A percentile compares a stretch with the other conserved stretches of the same genome.
These are phyloP conservation scores for Cebidichthys violaceus DNA, from an alignment of 2,113 vertebrate genomes.

Conservation along the genomic window DNA sequence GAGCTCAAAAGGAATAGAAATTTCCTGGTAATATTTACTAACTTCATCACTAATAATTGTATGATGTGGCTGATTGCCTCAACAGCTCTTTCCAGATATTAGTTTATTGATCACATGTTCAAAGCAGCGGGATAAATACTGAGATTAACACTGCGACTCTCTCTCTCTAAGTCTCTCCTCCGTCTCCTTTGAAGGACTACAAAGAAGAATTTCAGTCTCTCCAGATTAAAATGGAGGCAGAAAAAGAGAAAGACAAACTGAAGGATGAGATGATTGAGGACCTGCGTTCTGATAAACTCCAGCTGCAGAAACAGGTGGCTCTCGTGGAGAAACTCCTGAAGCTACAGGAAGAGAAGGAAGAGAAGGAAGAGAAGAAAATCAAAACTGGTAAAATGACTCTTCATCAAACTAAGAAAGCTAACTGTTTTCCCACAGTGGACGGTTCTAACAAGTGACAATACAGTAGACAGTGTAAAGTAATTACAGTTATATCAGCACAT, in stretches of 20 bases:
- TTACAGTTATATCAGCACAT: not conserved
- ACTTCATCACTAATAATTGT: not conserved
- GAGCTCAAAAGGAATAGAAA: no score
- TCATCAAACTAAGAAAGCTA: not conserved
- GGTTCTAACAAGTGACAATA: not conserved
- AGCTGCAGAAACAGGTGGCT: slow-evolving; percentile 20
- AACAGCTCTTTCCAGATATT: no score
- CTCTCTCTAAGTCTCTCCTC: not conserved
- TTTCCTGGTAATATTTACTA: not conserved
- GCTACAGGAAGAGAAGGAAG: not conserved
- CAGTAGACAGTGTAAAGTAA: not conserved
- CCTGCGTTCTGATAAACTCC: slow-evolving; percentile 28
- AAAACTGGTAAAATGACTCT: slow-evolving; percentile 11
- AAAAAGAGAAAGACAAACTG: slow-evolving; percentile 9
- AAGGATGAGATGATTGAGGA: slow-evolving; percentile 32
- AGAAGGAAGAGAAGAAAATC: not conserved
- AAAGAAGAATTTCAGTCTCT: slow-evolving; percentile 1
- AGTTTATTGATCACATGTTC: no score
- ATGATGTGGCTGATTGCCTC: not conserved
- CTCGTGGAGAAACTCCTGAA: slow-evolving; percentile 7
- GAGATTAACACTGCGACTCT: not conserved
- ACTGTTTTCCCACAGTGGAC: not conserved
- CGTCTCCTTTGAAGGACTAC: not conserved
- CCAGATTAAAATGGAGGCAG: slow-evolving; percentile 34
- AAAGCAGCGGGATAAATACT: not conserved